These are phyloP conservation scores for Busseola fusca DNA, from an alignment of 2,888 invertebrate species.

Conservation along the genomic window DNA sequence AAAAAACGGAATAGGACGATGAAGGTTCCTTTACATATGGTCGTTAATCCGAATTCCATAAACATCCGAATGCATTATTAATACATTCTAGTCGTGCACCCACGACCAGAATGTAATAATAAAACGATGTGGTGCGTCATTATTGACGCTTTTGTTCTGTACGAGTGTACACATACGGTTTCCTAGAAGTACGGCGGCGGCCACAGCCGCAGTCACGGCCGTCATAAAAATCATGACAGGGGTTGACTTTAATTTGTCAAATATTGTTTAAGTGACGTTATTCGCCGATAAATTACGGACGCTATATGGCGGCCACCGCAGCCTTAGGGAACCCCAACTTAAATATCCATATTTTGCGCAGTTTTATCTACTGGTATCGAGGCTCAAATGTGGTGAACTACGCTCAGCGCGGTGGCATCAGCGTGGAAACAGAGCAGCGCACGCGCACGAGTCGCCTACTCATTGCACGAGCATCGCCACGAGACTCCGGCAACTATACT, in stretches of 20 bases:
- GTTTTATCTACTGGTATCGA: slow-evolving; percentile 95
- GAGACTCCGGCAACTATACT: slow-evolving; percentile 97
- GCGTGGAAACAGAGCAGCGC: slow-evolving; percentile 95
- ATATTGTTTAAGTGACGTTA: not conserved
- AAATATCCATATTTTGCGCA: slow-evolving; percentile 56
- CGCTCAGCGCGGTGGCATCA: slow-evolving; percentile 95
- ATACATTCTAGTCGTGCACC: no score
- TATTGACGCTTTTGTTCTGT: not conserved
- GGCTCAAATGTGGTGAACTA: slow-evolving; percentile 95
- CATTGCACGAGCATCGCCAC: slow-evolving; percentile 94
- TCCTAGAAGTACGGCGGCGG: not conserved
- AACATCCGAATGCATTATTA: not conserved
- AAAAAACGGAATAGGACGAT: not conserved
- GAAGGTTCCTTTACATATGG: no score
- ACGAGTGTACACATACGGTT: not conserved
- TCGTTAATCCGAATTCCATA: not conserved
- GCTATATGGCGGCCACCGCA: not conserved
- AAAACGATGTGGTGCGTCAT: not conserved
- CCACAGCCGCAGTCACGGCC: no score
- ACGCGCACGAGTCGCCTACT: slow-evolving; percentile 95
- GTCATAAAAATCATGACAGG: no score
- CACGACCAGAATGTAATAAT: not conserved
- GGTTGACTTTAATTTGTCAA: not conserved
- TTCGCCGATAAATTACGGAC: not conserved
- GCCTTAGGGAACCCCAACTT: not conserved